phyloP scores from a whole-genome alignment of 2,797 vertebrate species.

The Siniperca scherzeri region DNA sequence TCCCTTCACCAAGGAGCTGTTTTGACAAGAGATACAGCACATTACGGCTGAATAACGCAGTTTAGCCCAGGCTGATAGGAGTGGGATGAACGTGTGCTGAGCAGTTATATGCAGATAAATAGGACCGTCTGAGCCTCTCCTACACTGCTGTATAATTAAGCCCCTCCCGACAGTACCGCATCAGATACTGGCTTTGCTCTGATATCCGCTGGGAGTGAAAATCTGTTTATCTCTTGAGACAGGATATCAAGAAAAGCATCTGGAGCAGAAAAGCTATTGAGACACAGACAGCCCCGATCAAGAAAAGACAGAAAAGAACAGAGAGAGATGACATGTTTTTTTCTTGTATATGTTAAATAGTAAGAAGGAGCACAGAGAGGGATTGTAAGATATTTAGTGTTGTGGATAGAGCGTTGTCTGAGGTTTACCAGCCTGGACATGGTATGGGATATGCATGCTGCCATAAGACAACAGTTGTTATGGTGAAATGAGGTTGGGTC shows the following conservation, averaged over 20 bases:
- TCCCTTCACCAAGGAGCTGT: conserved; percentile 52
- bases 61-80: conserved; percentile 66
- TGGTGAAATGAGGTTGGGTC: conserved; percentile 43
- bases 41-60: conserved; percentile 62
- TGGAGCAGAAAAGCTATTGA: conserved; percentile 73
- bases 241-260: conserved; percentile 81
- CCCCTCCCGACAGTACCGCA: conserved; percentile 69
- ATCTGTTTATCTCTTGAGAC: conserved; percentile 83
- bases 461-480: conserved; percentile 38
- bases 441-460: conserved; percentile 2
- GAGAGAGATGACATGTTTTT: conserved; percentile 25
- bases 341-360: conserved; percentile 33
- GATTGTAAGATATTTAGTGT: conserved; percentile 11
- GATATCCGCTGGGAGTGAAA: conserved; percentile 79
- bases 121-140: conserved; percentile 68
- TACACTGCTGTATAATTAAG: conserved; percentile 81
- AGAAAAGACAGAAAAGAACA: conserved; percentile 50
- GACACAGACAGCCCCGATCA: conserved; percentile 41
- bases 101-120: conserved; percentile 80
- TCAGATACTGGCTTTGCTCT: conserved; percentile 78
- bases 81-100: conserved; percentile 59
- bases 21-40: conserved; percentile 71
- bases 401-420: conserved; percentile 7
- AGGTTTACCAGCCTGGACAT: conserved; percentile 21
- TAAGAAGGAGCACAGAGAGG: neutral